These are phyloP conservation scores for Drosophila greeni DNA, from an alignment of 2,888 invertebrate species.

Conservation along the genomic window DNA sequence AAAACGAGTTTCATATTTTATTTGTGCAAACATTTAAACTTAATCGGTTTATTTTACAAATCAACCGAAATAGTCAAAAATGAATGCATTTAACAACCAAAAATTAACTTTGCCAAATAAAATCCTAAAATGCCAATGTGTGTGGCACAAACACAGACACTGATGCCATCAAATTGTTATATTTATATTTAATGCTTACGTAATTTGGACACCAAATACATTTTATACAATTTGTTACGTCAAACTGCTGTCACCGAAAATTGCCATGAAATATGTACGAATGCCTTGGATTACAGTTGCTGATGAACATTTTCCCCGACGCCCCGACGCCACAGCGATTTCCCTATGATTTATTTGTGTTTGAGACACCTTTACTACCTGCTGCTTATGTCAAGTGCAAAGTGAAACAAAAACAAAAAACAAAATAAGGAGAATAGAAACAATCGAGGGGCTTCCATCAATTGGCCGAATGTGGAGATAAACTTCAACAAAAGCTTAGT, in stretches of 20 bases:
- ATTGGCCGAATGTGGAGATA: conserved; percentile 66
- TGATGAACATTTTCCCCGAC: conserved; percentile 17
- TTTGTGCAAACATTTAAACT: too few species aligned
- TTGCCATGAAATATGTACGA: conserved; percentile 48
- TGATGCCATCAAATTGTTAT: not conserved
- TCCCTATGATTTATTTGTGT: conserved; percentile 51
- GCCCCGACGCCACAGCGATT: not conserved
- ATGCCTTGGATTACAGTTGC: conserved; percentile 32
- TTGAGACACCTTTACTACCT: conserved; percentile 55
- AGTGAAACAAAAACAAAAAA: conserved; percentile 24
- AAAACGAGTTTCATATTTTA: too few species aligned
- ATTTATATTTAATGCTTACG: conserved; percentile 13
- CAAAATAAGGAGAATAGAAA: conserved; percentile 30
- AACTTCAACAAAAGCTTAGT: conserved; percentile 69
- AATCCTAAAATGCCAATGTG: not conserved
- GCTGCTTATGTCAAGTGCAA: conserved; percentile 43
- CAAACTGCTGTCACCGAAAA: conserved; percentile 28
- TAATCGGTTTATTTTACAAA: not conserved
- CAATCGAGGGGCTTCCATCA: conserved; percentile 55
- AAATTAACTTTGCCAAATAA: not conserved
- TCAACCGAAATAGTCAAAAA: not conserved
- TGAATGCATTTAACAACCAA: not conserved
- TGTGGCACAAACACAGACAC: not conserved
- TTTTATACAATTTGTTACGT: conserved; percentile 22
- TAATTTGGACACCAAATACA: conserved; percentile 15